Evolutionary conservation across 30 jellyfish, hydroid and myxozoan genomes (phyloP).

Genomic region (Pelagia noctiluca): DNA sequence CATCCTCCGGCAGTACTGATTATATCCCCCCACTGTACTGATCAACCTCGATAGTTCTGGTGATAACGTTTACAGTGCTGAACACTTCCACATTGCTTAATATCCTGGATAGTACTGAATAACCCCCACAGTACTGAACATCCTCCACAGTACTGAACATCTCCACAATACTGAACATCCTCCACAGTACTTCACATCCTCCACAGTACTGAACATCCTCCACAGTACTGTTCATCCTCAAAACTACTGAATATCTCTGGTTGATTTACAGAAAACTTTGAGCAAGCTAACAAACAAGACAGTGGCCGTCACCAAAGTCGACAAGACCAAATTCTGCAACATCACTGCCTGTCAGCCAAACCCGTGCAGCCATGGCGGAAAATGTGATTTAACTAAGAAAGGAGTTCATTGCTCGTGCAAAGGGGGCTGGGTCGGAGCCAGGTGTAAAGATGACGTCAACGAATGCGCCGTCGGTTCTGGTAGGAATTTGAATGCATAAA

Average conservation of each 20-base stretch:
- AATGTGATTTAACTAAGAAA: constrained; percentile 70
- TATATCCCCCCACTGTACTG: too few species aligned
- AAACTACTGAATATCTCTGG: not conserved
- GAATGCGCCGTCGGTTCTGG: constrained; percentile 63
- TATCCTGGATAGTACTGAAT: too few species aligned
- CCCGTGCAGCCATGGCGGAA: constrained; percentile 87
- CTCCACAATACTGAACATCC: not conserved
- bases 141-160: not conserved
- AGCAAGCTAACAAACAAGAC: constrained; percentile 32
- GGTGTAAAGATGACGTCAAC: constrained; percentile 72
- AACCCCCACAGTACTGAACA: not conserved
- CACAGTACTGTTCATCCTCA: not conserved
- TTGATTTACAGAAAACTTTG: constrained; percentile 10
- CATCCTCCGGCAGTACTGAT: too few species aligned
- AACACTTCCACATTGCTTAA: not conserved
- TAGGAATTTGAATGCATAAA: not conserved
- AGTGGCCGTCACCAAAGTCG: constrained; percentile 54
- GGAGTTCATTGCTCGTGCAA: constrained; percentile 85
- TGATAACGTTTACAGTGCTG: too few species aligned
- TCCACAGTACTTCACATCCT: not conserved
- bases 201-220: too few species aligned
- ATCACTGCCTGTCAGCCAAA: constrained; percentile 85
- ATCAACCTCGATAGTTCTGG: too few species aligned
- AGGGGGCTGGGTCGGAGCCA: constrained; percentile 81
- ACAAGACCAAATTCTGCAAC: constrained; percentile 58